phyloP scores from a whole-genome alignment of 2,113 vertebrate species.

The Hippolais icterina region DNA sequence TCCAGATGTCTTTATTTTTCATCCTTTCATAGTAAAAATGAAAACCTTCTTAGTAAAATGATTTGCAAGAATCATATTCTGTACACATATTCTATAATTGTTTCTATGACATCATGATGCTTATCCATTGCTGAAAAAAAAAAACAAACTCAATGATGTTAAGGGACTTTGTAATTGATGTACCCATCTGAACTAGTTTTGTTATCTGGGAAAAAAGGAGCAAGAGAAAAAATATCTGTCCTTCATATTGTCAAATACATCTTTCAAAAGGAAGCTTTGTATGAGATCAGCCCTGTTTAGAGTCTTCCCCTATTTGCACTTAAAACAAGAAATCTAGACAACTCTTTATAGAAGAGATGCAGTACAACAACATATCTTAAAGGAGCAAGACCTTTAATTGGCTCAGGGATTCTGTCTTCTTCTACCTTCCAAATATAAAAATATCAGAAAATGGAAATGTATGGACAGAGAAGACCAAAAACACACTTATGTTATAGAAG shows the following conservation, averaged over 20 bases:
- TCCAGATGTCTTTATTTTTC: background rate
- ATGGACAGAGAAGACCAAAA: background rate
- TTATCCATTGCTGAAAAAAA: background rate
- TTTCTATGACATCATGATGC: background rate
- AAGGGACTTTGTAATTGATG: background rate
- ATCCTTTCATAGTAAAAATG: background rate
- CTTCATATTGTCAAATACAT: background rate
- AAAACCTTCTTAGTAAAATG: background rate
- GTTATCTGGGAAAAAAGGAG: background rate
- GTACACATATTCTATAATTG: background rate
- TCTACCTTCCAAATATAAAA: background rate
- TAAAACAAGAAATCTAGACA: background rate
- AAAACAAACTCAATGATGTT: accelerated
- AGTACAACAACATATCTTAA: background rate
- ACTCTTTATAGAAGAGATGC: background rate
- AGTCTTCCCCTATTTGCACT: background rate
- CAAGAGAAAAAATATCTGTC: background rate
- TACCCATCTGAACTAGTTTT: background rate
- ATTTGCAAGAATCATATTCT: background rate
- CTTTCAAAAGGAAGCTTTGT: background rate
- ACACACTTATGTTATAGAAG: background rate
- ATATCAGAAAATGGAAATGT: background rate
- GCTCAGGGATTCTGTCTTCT: background rate
- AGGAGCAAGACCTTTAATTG: background rate
- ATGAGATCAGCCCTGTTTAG: background rate